Evolutionary conservation across 1,140 invertebrate genomes (phyloP).

Genomic region (Pantala flavescens): DNA sequence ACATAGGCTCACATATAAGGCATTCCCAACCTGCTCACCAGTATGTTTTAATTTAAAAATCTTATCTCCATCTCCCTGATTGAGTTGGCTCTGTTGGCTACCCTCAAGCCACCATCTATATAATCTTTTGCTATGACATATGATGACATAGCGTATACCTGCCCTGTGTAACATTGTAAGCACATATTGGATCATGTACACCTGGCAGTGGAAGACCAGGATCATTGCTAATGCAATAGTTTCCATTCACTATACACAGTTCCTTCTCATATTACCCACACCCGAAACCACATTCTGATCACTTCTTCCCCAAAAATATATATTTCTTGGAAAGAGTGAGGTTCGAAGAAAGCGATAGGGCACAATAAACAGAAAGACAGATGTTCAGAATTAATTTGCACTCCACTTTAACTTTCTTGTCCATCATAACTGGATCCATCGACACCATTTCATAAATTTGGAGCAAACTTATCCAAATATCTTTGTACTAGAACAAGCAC

Average conservation of each 20-base stretch:
- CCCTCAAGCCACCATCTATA: slow-evolving; percentile 4
- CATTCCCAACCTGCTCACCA: slow-evolving; percentile 7
- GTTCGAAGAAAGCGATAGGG: background rate
- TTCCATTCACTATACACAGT: background rate
- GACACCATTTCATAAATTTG: background rate
- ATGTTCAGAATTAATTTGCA: background rate
- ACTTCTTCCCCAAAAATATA: slow-evolving; percentile 7
- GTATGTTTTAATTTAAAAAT: slow-evolving; percentile 9
- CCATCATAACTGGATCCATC: background rate
- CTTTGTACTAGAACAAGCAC: slow-evolving; percentile 5
- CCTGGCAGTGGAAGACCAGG: slow-evolving; percentile 5
- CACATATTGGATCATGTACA: slow-evolving; percentile 1
- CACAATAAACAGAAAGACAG: background rate
- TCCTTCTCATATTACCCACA: background rate
- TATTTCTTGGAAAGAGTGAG: background rate
- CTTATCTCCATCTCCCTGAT: background rate
- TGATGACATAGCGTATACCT: background rate
- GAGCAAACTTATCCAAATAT: background rate
- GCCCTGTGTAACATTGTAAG: background rate
- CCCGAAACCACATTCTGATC: background rate
- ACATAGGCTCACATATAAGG: slow-evolving; percentile 9
- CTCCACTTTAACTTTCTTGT: background rate
- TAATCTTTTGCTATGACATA: background rate
- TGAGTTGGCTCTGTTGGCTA: background rate
- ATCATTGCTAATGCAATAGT: background rate